Percentiles rank a stretch among this genome's conserved stretches.
Conservation (phyloP, 2,113 vertebrate genomes). For the Cyprichromis sp. region DNA sequence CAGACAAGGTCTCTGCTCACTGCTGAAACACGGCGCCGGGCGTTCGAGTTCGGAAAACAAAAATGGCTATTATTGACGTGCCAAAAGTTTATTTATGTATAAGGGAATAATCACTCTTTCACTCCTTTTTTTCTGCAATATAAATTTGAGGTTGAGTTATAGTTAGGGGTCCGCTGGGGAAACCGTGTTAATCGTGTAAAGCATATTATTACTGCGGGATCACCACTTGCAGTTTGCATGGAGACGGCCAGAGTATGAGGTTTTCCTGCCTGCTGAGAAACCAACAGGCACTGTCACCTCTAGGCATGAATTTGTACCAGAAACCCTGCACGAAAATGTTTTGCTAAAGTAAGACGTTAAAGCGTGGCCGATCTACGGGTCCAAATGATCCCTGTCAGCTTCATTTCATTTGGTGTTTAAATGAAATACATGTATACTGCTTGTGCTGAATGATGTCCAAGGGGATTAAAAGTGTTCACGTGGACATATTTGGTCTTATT, state of each 20-base stretch:
- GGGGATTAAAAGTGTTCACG: background rate
- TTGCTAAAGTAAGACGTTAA: background rate
- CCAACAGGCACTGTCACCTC: constrained; percentile 12
- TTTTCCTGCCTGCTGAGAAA: constrained; percentile 43
- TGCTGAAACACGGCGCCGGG: constrained; percentile 28
- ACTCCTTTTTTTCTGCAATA: constrained; percentile 58
- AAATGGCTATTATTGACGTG: constrained; percentile 38
- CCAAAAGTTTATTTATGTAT: constrained; percentile 58
- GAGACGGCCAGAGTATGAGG: constrained; percentile 3
- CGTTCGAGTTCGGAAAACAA: constrained; percentile 56
- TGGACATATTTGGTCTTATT: background rate
- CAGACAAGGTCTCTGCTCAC: constrained; percentile 10
- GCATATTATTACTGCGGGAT: constrained; percentile 47
- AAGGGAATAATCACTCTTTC: constrained; percentile 58
- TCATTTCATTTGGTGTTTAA: background rate
- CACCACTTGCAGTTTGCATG: background rate
- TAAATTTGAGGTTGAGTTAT: constrained; percentile 58
- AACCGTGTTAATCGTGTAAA: constrained; percentile 53
- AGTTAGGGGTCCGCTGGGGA: constrained; percentile 44
- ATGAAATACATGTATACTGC: background rate
- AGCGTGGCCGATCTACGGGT: background rate
- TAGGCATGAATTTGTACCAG: constrained; percentile 1
- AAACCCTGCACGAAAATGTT: constrained; percentile 10
- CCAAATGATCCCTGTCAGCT: constrained; percentile 3
- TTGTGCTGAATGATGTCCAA: background rate